A percentile compares a stretch with the other conserved stretches of the same genome.
Conservation (phyloP, 1,140 invertebrate genomes). For the Apis cerana region DNA sequence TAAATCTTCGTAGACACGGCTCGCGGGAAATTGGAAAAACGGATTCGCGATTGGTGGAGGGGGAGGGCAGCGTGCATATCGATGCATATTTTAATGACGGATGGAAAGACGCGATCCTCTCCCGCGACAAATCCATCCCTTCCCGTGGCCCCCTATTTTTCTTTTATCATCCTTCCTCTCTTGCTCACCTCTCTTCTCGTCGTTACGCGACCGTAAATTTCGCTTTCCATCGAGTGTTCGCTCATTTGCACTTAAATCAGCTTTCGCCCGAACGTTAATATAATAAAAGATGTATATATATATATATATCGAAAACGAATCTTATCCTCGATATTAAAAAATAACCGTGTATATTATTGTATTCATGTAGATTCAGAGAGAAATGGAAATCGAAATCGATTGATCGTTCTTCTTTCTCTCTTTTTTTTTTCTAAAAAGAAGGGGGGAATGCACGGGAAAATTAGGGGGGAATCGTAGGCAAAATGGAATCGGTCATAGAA, state of each 20-base stretch:
- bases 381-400: no score
- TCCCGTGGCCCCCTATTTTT: not conserved
- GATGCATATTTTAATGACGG: conserved; percentile 71
- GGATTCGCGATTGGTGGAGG: conserved; percentile 56
- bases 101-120: conserved; percentile 51
- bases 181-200: not conserved
- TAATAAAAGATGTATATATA: not conserved
- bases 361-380: no score
- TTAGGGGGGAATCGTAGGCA: conserved; percentile 6
- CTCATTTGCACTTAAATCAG: conserved; percentile 22
- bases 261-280: not conserved
- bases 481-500: conserved; percentile 13
- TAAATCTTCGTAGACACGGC: conserved; percentile 59
- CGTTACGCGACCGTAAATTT: not conserved
- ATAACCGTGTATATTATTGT: no score
- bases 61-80: conserved; percentile 29
- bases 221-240: not conserved
- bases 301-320: no score
- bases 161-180: not conserved
- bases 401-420: no score
- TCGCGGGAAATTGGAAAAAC: conserved; percentile 66
- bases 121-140: conserved; percentile 61
- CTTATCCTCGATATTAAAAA: no score
- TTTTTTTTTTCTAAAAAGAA: conserved; percentile 15
- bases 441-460: not conserved